A percentile compares a stretch with the other conserved stretches of the same genome.
phyloP scores from a whole-genome alignment of 2,797 vertebrate genomes.

The Morelia viridis region DNA sequence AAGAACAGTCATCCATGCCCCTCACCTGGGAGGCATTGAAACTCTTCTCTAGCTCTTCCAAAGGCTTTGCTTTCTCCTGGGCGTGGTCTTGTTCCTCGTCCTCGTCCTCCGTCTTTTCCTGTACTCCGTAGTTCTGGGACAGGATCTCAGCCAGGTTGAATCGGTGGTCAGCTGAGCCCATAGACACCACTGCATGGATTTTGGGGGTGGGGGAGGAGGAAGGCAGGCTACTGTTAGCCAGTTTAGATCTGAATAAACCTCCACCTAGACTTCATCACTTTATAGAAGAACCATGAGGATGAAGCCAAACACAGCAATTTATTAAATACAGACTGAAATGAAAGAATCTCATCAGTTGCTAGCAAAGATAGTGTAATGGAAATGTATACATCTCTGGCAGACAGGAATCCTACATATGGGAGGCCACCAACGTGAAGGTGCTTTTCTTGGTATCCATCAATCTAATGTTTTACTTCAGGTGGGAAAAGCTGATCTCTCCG shows the following conservation, averaged over 20 bases:
- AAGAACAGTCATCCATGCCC: background rate
- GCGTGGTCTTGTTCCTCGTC: conserved; percentile 61
- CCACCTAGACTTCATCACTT: too few relatives aligned
- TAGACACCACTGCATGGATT: conserved; percentile 75
- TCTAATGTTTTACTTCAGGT: background rate
- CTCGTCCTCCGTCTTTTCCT: conserved; percentile 68
- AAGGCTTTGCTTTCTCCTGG: conserved; percentile 68
- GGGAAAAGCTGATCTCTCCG: background rate
- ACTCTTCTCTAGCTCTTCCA: conserved; percentile 79
- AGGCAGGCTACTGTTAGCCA: background rate
- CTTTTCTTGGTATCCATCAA: background rate
- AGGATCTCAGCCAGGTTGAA: conserved; percentile 81
- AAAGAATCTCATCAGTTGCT: background rate
- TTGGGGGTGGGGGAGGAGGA: background rate
- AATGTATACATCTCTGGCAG: too few relatives aligned
- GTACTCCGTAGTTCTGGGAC: conserved; percentile 77
- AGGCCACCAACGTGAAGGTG: background rate
- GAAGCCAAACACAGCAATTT: background rate
- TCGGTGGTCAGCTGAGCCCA: conserved; percentile 77
- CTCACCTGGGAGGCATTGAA: conserved; percentile 71
- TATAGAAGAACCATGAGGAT: background rate
- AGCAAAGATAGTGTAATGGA: too few relatives aligned
- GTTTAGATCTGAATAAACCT: background rate
- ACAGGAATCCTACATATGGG: background rate
- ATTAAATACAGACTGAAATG: background rate